Base-by-base conservation (phyloP, 2,113 vertebrate genomes). In the Trochalopteron elliotii region DNA sequence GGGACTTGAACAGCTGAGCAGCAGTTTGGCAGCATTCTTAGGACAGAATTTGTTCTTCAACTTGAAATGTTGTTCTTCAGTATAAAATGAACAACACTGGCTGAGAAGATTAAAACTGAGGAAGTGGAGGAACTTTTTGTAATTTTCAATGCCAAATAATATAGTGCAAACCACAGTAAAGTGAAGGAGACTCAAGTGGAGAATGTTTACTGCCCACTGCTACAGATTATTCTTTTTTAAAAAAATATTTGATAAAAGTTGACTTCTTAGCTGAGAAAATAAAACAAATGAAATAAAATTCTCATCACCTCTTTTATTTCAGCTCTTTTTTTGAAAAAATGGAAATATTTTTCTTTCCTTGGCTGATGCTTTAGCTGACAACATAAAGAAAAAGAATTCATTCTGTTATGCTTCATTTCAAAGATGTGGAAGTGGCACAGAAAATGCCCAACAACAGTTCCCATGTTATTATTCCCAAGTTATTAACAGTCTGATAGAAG, bases 401-500 rank as follows among this genome's bases (percentile, higher is more conserved):
- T 21, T 71, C 44, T 55, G 16, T 74, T 77, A 49, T 0, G 1
- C 31, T 79, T 92, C 10, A 75, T 80, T 95, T 92, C 45, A 59
- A 74, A 86, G 56, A 72, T 25, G 30, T 69, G n/a, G n/a, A 85
- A 87, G 50, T 35, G 45, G 55, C 45, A 83, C 0, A 91, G 60
- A 74, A 94, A 91, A 91, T 52, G 19, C 35, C 39, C 0, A 4
- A 49, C 21, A 61, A 72, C 30, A 4, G 30, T 83, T 91, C 67
- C 60, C 33, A 28, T 63, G 39, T 77, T 70, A 79, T 77, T 70
- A 70, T 10, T 95, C 33, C 35, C 21, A 22, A n/a, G 59, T 68
- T 93, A 88, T 86, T 91, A 88, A 80, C 59, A 88, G 59, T 63
- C 67, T 94, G 84, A 80, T 79, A 87, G 89, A 92, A 81, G 20